Conservation (phyloP, 2,113 vertebrate species). For the Merops nubicus region DNA sequence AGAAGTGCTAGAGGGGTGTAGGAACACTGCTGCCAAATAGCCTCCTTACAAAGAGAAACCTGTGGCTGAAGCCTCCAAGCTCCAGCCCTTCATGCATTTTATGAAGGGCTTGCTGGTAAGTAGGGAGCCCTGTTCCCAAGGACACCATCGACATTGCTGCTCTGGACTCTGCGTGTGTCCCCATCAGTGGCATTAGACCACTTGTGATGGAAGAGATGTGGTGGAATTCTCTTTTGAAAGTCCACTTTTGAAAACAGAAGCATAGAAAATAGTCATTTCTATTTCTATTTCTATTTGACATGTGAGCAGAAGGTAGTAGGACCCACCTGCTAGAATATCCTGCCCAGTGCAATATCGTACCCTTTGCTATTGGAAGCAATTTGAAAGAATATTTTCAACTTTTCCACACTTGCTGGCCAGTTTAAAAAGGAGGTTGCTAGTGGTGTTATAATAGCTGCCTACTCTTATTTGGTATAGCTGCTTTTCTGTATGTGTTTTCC, state of each 20-base stretch:
- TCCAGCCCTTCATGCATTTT: background rate
- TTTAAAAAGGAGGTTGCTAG: background rate
- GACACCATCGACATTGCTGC: background rate
- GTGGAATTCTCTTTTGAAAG: background rate
- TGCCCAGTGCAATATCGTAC: background rate
- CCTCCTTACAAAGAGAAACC: background rate
- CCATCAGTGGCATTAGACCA: background rate
- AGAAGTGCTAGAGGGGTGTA: background rate
- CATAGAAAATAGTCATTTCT: background rate
- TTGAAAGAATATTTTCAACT: background rate
- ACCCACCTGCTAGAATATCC: background rate
- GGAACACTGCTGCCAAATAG: background rate
- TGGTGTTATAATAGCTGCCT: background rate
- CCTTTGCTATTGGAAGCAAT: background rate
- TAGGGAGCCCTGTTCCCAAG: background rate
- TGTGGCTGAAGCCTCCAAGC: background rate
- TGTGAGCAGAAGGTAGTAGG: background rate
- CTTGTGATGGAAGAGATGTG: background rate
- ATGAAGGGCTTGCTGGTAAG: background rate
- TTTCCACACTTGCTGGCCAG: background rate
- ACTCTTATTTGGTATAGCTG: background rate
- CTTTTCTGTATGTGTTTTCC: background rate
- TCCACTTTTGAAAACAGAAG: background rate
- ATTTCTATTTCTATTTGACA: background rate
- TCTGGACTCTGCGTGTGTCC: accelerated